Evolutionary conservation across 30 jellyfish, hydroid and myxozoan genomes (phyloP).

Genomic region (Chironex yamaguchii): DNA sequence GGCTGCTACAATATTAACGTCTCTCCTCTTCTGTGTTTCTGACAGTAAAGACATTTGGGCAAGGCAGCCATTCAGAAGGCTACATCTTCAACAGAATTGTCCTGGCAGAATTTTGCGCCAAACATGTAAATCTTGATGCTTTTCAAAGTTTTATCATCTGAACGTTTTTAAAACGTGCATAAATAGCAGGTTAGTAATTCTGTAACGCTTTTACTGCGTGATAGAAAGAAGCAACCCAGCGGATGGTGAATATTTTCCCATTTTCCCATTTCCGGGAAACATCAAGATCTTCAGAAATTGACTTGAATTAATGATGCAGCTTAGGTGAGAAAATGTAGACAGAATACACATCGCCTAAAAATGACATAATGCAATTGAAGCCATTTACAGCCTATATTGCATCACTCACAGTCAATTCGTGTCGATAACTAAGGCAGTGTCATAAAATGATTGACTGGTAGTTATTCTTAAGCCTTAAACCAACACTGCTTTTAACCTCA

Average conservation of each 20-base stretch:
- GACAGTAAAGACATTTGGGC: conserved; percentile 39
- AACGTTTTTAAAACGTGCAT: not conserved
- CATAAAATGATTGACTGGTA: conserved; percentile 19
- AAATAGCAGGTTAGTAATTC: conserved; percentile 38
- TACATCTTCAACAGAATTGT: conserved; percentile 26
- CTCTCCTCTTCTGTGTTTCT: conserved; percentile 39
- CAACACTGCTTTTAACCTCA: conserved; percentile 12
- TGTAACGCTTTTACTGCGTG: not conserved
- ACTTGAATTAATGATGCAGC: conserved; percentile 25
- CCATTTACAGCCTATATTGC: conserved; percentile 24
- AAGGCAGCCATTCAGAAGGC: conserved; percentile 33
- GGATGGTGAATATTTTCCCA: conserved; percentile 34
- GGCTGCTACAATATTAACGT: conserved; percentile 4
- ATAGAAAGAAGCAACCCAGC: conserved; percentile 49
- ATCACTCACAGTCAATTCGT: conserved; percentile 19
- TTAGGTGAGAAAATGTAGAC: conserved; percentile 6
- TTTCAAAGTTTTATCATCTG: not conserved
- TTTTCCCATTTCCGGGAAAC: not conserved
- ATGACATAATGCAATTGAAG: not conserved
- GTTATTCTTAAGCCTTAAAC: not conserved
- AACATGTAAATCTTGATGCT: not conserved
- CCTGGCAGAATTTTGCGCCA: not conserved
- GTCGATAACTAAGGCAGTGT: conserved; percentile 21
- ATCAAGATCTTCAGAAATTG: conserved; percentile 13
- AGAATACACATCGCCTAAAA: conserved; percentile 8